A percentile compares a stretch with the other conserved stretches of the same genome.
Evolutionary conservation across 2,113 vertebrate genomes (phyloP).

Genomic region (Pterocles gutturalis): DNA sequence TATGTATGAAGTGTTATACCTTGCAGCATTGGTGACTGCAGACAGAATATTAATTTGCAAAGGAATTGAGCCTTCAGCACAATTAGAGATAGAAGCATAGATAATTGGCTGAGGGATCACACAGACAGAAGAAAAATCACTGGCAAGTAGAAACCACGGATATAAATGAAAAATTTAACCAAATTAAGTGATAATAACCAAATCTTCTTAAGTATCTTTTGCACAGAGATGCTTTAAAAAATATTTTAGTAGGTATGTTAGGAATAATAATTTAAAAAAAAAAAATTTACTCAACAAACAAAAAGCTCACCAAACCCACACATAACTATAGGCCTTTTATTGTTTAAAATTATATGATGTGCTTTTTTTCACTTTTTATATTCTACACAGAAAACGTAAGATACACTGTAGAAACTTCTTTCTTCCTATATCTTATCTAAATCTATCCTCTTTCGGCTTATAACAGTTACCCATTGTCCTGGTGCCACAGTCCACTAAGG

Average conservation of each 20-base stretch:
- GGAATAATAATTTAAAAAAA: not conserved
- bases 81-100: not conserved
- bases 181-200: not conserved
- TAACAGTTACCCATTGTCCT: no score
- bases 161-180: not conserved
- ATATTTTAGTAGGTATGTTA: not conserved
- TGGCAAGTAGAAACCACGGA: not conserved
- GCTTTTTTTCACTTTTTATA: not conserved
- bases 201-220: not conserved
- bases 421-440: not conserved
- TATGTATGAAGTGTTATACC: not conserved
- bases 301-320: not conserved
- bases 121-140: not conserved
- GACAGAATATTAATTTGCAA: constrained; percentile 5
- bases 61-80: not conserved
- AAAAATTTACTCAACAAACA: not conserved
- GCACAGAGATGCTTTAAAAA: not conserved
- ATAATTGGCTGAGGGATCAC: not conserved
- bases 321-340: fast-evolving
- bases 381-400: not conserved
- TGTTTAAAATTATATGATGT: not conserved
- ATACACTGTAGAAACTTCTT: not conserved
- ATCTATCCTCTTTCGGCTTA: no score
- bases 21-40: not conserved
- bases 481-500: no score